Conservation (phyloP, 2,888 invertebrate genomes). For the Tenthredo scrophulariae region DNA sequence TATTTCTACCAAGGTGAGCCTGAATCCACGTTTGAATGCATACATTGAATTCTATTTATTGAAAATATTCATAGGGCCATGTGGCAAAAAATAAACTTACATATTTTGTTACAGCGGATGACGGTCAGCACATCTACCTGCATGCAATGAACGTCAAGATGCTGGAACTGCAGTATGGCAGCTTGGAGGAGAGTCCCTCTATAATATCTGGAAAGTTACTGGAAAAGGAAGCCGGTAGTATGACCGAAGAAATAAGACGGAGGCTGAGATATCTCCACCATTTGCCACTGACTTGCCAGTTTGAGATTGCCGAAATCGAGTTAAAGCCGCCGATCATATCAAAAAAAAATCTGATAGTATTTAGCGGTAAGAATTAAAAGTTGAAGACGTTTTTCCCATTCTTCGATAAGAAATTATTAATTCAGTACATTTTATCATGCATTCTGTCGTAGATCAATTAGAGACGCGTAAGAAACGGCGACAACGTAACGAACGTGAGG, state of each 20-base stretch:
- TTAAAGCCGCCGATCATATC: constrained; percentile 87
- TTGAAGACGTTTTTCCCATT: constrained; percentile 13
- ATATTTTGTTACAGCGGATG: constrained; percentile 84
- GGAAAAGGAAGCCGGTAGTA: constrained; percentile 92
- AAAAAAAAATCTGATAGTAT: constrained; percentile 83
- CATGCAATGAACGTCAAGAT: constrained; percentile 95
- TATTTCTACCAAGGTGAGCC: constrained; percentile 91
- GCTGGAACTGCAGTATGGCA: constrained; percentile 92
- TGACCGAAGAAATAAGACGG: constrained; percentile 90
- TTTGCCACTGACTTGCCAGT: constrained; percentile 93
- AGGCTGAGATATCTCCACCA: constrained; percentile 90
- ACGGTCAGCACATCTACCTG: constrained; percentile 95
- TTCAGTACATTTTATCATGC: background rate
- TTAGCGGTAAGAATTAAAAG: constrained; percentile 81
- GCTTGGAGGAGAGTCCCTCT: constrained; percentile 88
- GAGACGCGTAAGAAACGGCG: constrained; percentile 85
- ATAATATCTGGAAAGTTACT: constrained; percentile 88
- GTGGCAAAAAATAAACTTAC: constrained; percentile 52
- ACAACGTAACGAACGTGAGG: constrained; percentile 87
- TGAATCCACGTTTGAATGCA: constrained; percentile 34
- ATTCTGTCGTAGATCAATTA: constrained; percentile 83
- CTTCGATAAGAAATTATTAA: background rate
- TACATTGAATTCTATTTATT: constrained; percentile 40
- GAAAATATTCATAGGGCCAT: background rate
- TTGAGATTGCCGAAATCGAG: constrained; percentile 93